Evolutionary conservation across 2,888 invertebrate species (phyloP).

Genomic region (Microctonus brassicae): DNA sequence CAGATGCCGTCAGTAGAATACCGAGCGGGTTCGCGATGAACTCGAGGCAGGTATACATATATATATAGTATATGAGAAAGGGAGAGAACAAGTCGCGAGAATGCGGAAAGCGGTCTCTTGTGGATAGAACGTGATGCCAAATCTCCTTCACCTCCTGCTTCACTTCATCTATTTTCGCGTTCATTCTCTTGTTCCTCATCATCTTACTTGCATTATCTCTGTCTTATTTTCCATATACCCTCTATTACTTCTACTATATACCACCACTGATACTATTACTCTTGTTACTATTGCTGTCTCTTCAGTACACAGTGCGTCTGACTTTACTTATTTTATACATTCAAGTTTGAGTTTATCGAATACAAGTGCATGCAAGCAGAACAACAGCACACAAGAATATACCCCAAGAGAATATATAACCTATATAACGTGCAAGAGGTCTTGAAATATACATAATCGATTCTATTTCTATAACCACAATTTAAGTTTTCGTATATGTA

Average conservation of each 20-base stretch:
- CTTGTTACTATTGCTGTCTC: background rate
- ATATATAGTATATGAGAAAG: background rate
- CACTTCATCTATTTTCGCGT: too few species aligned
- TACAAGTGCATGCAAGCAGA: background rate
- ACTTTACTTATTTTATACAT: background rate
- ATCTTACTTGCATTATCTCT: background rate
- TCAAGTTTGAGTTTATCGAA: background rate
- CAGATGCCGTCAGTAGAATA: slow-evolving; percentile 59
- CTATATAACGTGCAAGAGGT: slow-evolving; percentile 6
- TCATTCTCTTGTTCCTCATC: background rate
- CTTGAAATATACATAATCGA: slow-evolving; percentile 36
- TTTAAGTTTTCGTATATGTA: background rate
- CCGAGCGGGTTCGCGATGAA: slow-evolving; percentile 41
- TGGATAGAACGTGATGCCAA: slow-evolving; percentile 22
- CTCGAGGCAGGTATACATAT: too few species aligned
- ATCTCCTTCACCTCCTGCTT: slow-evolving; percentile 10
- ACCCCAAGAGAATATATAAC: slow-evolving; percentile 22
- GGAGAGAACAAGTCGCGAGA: slow-evolving; percentile 2
- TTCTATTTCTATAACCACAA: slow-evolving; percentile 10
- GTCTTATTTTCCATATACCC: background rate
- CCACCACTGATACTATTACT: background rate
- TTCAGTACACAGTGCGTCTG: background rate
- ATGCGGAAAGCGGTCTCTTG: slow-evolving; percentile 19
- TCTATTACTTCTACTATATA: background rate
- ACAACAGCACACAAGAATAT: background rate